Percentiles rank a stretch among this genome's conserved stretches.
phyloP scores from a whole-genome alignment of 2,113 vertebrate genomes.

The Benitochromis conjunctus region DNA sequence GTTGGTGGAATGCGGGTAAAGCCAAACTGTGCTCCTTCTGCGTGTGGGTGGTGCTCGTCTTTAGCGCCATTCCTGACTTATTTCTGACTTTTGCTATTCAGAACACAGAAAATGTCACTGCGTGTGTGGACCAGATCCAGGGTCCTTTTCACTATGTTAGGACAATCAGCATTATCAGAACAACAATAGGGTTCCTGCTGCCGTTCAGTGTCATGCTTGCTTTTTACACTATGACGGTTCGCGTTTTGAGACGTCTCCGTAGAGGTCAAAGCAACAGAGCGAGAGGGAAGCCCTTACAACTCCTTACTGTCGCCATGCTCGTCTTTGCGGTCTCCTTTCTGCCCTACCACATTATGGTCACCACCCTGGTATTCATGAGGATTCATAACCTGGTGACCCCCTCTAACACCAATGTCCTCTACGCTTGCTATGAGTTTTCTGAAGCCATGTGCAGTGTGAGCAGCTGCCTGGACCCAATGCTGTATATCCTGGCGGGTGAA shows the following conservation, averaged over 20 bases:
- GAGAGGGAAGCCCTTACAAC: slow-evolving; percentile 62
- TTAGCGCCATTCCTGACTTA: slow-evolving; percentile 64
- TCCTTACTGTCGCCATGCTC: slow-evolving; percentile 72
- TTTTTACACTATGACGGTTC: slow-evolving; percentile 67
- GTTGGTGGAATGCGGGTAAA: slow-evolving; percentile 75
- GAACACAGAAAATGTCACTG: background rate
- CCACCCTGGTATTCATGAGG: slow-evolving; percentile 67
- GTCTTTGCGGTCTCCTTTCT: slow-evolving; percentile 75
- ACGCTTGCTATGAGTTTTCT: slow-evolving; percentile 66
- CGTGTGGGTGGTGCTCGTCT: slow-evolving; percentile 60
- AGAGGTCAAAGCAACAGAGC: slow-evolving; percentile 23
- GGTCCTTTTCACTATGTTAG: slow-evolving; percentile 47
- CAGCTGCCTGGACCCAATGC: slow-evolving; percentile 77
- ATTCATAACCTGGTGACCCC: slow-evolving; percentile 38
- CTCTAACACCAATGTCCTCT: slow-evolving; percentile 49
- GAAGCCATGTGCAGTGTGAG: slow-evolving; percentile 75
- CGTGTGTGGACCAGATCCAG: slow-evolving; percentile 53
- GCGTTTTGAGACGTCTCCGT: slow-evolving; percentile 56
- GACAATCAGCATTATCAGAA: slow-evolving; percentile 56
- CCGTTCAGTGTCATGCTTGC: slow-evolving; percentile 67
- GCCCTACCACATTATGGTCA: slow-evolving; percentile 76
- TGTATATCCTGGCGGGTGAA: slow-evolving; percentile 76
- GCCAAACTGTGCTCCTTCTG: slow-evolving; percentile 62
- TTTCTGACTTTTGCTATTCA: slow-evolving; percentile 48
- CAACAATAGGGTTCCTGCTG: slow-evolving; percentile 69